These are phyloP conservation scores for Hippotragus niger DNA, from an alignment of 2,113 vertebrate genomes.

Conservation along the genomic window DNA sequence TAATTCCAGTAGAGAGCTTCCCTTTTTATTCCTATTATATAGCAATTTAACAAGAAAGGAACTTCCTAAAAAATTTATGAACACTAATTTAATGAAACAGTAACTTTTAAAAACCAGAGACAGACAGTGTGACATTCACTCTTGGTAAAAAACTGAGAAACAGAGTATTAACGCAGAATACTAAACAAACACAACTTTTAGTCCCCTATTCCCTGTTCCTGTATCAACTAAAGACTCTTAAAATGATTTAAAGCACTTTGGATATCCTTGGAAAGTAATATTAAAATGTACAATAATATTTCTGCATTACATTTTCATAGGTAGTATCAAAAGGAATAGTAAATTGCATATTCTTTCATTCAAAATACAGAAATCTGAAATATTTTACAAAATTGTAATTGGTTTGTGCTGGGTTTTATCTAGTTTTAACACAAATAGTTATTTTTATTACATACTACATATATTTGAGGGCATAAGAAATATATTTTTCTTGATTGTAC, in stretches of 20 bases:
- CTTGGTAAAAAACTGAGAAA: constrained; percentile 33
- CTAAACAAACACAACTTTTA: constrained; percentile 16
- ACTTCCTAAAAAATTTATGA: not conserved
- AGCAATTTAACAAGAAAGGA: constrained; percentile 21
- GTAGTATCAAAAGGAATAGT: constrained; percentile 19
- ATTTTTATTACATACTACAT: constrained; percentile 24
- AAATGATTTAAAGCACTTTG: constrained; percentile 28
- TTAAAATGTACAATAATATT: not conserved
- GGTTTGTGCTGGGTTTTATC: not conserved
- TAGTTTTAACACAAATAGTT: constrained; percentile 15
- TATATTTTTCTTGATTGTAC: not conserved
- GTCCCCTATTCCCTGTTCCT: not conserved
- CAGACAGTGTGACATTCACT: not conserved
- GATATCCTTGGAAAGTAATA: not conserved
- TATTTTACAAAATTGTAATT: not conserved
- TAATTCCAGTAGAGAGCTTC: constrained; percentile 47
- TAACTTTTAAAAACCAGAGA: constrained; percentile 22
- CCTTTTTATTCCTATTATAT: constrained; percentile 31
- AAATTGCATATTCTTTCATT: not conserved
- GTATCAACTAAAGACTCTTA: not conserved
- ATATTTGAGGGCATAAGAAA: not conserved
- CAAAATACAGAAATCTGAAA: constrained; percentile 18
- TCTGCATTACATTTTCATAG: not conserved
- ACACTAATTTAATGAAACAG: constrained; percentile 1
- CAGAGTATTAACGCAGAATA: not conserved